Evolutionary conservation across 1,140 invertebrate genomes (phyloP).

Genomic region (Saccostrea cuccullata): DNA sequence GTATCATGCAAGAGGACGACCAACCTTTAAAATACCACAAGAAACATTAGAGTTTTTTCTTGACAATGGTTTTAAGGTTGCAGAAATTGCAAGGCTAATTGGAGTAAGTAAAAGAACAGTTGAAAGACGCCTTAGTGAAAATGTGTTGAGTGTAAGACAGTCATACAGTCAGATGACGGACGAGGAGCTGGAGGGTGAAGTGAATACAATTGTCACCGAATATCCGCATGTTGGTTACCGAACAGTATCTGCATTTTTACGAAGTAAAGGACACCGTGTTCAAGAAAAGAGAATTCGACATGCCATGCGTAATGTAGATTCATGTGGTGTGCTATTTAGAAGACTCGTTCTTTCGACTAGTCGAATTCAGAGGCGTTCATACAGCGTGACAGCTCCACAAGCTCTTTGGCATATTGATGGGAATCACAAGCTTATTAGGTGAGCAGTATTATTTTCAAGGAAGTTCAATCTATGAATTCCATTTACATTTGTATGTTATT

Average conservation of each 20-base stretch:
- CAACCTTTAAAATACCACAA: not conserved
- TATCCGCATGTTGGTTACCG: conserved; percentile 41
- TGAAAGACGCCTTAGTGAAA: conserved; percentile 2
- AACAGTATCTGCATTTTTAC: not conserved
- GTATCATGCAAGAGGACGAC: no score
- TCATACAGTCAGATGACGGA: conserved; percentile 24
- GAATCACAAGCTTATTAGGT: conserved; percentile 41
- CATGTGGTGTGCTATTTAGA: not conserved
- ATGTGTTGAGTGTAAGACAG: not conserved
- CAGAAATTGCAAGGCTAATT: not conserved
- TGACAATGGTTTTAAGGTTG: not conserved
- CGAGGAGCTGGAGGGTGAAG: not conserved
- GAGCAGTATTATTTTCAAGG: not conserved
- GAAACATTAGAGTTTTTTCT: not conserved
- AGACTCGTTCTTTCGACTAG: not conserved
- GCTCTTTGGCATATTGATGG: conserved; percentile 48
- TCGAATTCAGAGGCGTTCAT: conserved; percentile 3
- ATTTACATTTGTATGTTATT: no score
- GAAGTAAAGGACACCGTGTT: not conserved
- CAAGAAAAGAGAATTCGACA: conserved; percentile 16
- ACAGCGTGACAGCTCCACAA: conserved; percentile 27
- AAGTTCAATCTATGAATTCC: not conserved
- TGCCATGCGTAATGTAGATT: not conserved
- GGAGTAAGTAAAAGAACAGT: conserved; percentile 43
- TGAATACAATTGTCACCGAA: conserved; percentile 18